Evolutionary conservation across 1,140 invertebrate genomes (phyloP).

Genomic region (Magallana ariakensis): DNA sequence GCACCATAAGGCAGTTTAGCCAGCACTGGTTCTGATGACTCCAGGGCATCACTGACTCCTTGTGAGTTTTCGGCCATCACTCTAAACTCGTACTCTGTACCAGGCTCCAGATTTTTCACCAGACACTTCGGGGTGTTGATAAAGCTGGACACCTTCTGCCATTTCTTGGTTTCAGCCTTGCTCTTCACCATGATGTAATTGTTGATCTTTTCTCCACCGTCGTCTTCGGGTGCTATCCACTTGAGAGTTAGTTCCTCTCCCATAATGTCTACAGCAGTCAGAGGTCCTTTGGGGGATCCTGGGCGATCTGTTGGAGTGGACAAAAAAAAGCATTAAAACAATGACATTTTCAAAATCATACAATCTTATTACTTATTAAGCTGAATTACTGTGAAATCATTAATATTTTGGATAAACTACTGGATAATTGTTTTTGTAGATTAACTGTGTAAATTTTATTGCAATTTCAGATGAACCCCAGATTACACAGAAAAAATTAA

Average conservation of each 20-base stretch:
- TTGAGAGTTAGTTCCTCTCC: slow-evolving; percentile 96
- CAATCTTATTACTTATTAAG: no score
- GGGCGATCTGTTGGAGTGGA: slow-evolving; percentile 86
- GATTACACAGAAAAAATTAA: no score
- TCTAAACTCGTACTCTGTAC: slow-evolving; percentile 96
- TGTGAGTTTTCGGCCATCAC: slow-evolving; percentile 99
- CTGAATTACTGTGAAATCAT: no score
- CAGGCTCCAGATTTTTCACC: slow-evolving; percentile 93
- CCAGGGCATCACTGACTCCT: slow-evolving; percentile 94
- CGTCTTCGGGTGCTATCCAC: slow-evolving; percentile 94
- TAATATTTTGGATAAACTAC: no score
- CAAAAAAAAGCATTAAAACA: background rate
- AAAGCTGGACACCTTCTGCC: slow-evolving; percentile 88
- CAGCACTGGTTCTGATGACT: slow-evolving; percentile 92
- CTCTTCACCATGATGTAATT: slow-evolving; percentile 97
- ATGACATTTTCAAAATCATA: no score
- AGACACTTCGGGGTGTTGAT: slow-evolving; percentile 92
- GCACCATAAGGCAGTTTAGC: slow-evolving; percentile 96
- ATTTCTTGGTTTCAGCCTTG: slow-evolving; percentile 85
- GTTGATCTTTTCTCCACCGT: slow-evolving; percentile 94
- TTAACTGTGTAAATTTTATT: no score
- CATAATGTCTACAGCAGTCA: slow-evolving; percentile 92
- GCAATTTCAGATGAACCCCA: no score
- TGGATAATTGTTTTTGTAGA: no score
- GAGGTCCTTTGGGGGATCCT: slow-evolving; percentile 90